Base-by-base conservation (phyloP, 2,888 invertebrate genomes). In the Hirtodrosophila confusa region DNA sequence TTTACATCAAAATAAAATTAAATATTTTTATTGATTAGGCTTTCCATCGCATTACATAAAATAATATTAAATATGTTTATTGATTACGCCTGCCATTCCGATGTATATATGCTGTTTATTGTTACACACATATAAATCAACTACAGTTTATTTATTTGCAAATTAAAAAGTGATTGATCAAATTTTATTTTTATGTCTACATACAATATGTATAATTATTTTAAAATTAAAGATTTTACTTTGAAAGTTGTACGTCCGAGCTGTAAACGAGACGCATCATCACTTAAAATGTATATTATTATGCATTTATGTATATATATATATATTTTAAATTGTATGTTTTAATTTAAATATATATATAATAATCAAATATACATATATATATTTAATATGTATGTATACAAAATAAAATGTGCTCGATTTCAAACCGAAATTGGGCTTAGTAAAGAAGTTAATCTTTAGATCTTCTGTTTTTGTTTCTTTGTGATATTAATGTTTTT, bases 121-220 rank as follows among this genome's bases (percentile, higher is more conserved):
- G 27, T 27, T 27, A 6, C 6, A 27, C 54, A 55, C 43, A 40
- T 54, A 54, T 67, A 55, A 55, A 51, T 41, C 51, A 62, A 71
- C 62, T 73, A 57, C 41, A 58, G 9, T 23, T 55, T 51, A 56
- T 57, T 41, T n/a, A 40, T 37, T 75, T 68, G 74, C 71, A 57
- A 54, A 62, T 71, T 71, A 63, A 75, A 71, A 75, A 68, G 56
- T 70, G 75, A 43, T 58, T 27, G 27, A 5, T 27, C 6, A 5
- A 5, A 5, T 27, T 33, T 23, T 45, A 29, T 50, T 49, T 44
- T 10, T 33, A 61, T 43, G 39, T 55, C 31, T 62, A 54, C 43
- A 74, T 44, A 57, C 54, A 62, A 31, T 69, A 41, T 61, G 27
- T 53, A 65, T 60, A 65, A 43, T 23, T 60, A 60, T 43, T 41